Evolutionary conservation across 2,888 invertebrate species (phyloP), one percentile per base, ranked within the genome.

Genomic region (Bedellia somnulentella): DNA sequence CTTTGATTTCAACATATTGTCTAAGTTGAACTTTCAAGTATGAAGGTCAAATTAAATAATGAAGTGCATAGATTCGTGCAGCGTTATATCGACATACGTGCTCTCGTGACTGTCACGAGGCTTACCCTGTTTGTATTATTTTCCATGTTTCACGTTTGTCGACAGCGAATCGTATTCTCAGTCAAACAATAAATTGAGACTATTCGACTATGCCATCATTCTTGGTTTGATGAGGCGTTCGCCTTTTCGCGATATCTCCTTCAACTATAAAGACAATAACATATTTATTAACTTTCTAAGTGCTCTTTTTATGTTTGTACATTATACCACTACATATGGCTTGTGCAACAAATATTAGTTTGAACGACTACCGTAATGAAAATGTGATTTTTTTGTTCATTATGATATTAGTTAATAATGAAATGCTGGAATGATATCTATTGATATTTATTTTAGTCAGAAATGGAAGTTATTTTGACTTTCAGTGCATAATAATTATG

Each of bases 191-290:
- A 49, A 53, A 47, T 10, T 18, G 9, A 13, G 8, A 46, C 43
- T n/a, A n/a, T n/a, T n/a, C 48, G 48, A 53, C 46, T 64, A 62
- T 63, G 48, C 56, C 64, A 70, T 66, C 61, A 53, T 62, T 58
- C 58, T 60, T 59, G 60, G 37, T 44, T 45, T 58, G 64, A 45
- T 39, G 57, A 52, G 47, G 44, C 45, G 58, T 52, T 54, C 52
- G 57, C 55, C 49, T 57, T 55, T 57, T 50, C 49, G 60, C 57
- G 58, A 60, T 51, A 52, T 64, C 62, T 62, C 64, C 71, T 68
- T 63, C 62, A 70, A 71, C 70, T 66, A 71, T 61, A 71, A 73
- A 63, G 51, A 67, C 47, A 63, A 57, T 57, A 59, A 48, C 52
- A 47, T 38, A 45, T 61, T 60, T 61, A 64, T 60, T 63, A 60